These are phyloP conservation scores for Nomada flava DNA, from an alignment of 2,888 invertebrate species.

Conservation along the genomic window DNA sequence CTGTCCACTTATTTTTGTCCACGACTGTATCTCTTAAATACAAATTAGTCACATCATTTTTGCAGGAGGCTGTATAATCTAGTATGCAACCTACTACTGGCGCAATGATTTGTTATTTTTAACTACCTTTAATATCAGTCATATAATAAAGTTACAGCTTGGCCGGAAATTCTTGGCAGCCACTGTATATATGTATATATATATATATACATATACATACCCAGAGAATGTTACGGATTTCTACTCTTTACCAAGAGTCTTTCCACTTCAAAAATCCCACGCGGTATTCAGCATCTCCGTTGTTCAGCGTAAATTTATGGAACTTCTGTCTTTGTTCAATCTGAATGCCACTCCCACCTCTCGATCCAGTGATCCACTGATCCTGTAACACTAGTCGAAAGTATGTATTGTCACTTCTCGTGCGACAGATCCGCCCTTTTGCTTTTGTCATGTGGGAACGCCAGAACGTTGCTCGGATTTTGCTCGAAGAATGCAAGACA, in stretches of 20 bases:
- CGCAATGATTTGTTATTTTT: no score
- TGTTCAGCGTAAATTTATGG: constrained; percentile 3
- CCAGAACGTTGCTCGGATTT: constrained; percentile 48
- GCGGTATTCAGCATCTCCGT: constrained; percentile 37
- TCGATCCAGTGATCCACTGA: constrained; percentile 40
- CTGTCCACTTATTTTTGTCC: no score
- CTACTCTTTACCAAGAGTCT: constrained; percentile 47
- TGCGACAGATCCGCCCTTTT: constrained; percentile 53
- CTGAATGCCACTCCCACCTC: constrained; percentile 38
- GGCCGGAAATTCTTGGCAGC: no score
- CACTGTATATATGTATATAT: not conserved
- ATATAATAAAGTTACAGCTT: no score
- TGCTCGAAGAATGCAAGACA: constrained; percentile 46
- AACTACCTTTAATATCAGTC: no score
- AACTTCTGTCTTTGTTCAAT: constrained; percentile 31
- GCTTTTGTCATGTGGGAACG: constrained; percentile 63
- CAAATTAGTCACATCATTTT: no score
- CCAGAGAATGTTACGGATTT: constrained; percentile 57
- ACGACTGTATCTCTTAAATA: no score
- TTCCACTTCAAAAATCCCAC: constrained; percentile 65
- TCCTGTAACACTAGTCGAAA: constrained; percentile 65
- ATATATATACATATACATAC: no score
- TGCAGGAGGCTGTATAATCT: no score
- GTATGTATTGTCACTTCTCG: constrained; percentile 66
- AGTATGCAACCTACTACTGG: no score